Percentiles rank a stretch among this genome's conserved stretches.
These are phyloP conservation scores for Aythya baeri DNA, from an alignment of 2,113 vertebrate genomes.

Conservation along the genomic window DNA sequence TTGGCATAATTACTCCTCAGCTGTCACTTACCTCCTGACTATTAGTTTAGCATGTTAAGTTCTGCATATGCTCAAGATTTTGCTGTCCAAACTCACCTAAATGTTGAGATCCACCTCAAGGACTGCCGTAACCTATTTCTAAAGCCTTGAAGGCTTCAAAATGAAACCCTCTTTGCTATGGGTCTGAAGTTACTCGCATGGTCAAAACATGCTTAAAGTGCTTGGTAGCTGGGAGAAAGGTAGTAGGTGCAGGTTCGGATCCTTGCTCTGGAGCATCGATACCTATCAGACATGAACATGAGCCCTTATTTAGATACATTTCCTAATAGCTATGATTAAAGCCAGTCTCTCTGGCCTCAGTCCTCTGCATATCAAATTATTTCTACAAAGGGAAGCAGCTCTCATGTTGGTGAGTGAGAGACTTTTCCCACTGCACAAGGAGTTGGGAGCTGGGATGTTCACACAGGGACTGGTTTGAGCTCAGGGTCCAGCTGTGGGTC, in stretches of 20 bases:
- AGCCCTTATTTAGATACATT: not conserved
- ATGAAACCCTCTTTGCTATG: not conserved
- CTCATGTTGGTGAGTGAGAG: not conserved
- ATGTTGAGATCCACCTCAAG: conserved; percentile 13
- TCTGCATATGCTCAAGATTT: conserved; percentile 49
- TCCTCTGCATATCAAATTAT: not conserved
- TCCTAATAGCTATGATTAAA: not conserved
- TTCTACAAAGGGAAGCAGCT: not conserved
- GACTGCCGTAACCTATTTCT: not conserved
- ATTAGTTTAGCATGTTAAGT: conserved; percentile 62
- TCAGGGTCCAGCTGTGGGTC: not conserved
- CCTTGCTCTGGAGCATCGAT: not conserved
- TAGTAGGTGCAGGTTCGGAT: not conserved
- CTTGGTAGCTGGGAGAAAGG: not conserved
- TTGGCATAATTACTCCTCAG: conserved; percentile 59
- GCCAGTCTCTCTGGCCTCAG: not conserved
- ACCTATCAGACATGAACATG: not conserved
- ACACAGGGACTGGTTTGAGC: not conserved
- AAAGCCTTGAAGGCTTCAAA: not conserved
- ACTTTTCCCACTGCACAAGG: not conserved
- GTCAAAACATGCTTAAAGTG: not conserved
- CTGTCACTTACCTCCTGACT: conserved; percentile 55
- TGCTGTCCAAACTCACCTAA: not conserved
- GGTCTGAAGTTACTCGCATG: not conserved
- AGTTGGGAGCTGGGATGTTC: not conserved